Base-by-base conservation (phyloP, 1,140 invertebrate genomes). In the Aethina tumida region DNA sequence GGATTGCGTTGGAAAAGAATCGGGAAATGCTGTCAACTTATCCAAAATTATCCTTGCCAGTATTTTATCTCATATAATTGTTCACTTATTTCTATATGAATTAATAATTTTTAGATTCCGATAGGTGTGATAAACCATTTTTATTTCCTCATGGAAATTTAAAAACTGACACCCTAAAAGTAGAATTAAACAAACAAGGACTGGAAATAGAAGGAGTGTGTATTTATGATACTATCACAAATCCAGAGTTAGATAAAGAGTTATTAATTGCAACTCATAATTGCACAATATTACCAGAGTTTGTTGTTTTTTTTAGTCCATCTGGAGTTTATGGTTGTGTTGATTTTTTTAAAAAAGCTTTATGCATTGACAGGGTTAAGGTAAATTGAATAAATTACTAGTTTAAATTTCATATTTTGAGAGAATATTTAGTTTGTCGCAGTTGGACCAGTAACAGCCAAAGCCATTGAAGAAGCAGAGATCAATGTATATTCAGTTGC, bases 121-220 rank as follows among this genome's bases (percentile, higher is more conserved):
- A 9, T 14, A 43, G 30, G 14, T 56, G 49, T 46, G 38, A 34
- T n/a, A 61, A 62, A 47, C 61, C 59, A 28, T 59, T 68, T 24
- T 41, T 69, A 12, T 65, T 63, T 45, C 65, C 65, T 9, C 64
- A 64, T 58, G 66, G 65, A 9, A 65, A 65, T 51, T 53, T 69
- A 33, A 63, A 59, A 43, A 59, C 50, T 28, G 65, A 68, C 41
- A 56, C 52, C 10, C 39, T 68, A 20, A 56, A 55, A 19, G 44
- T 33, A 24, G 47, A 56, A 39, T 43, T 66, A 21, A 35, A 33
- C 16, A 45, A 54, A 32, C 41, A 52, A 29, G 56, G 54, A 24
- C 41, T 65, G n/a, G 28, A 34, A 19, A 34, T 64, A 28, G 53
- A 60, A 15, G 52, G 51, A 12, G 40, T 63, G 27, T 52, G 55